phyloP scores from a whole-genome alignment of 92 coral and sea anemone genomes.

The Galaxea fascicularis region DNA sequence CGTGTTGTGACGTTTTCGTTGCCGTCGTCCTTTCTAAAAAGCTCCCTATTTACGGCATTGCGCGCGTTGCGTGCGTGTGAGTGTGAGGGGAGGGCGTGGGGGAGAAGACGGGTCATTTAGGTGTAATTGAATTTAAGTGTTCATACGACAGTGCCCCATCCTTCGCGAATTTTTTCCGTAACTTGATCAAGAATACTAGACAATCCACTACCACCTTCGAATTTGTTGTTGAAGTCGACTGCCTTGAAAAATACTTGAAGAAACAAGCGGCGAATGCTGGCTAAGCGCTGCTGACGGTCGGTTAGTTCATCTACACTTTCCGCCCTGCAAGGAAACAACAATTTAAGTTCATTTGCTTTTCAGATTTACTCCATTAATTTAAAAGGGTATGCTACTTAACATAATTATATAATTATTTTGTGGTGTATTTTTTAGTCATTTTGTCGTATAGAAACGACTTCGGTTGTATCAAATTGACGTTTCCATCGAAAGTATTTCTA shows the following conservation, averaged over 20 bases:
- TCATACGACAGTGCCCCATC: slow-evolving; percentile 88
- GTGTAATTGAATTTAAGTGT: not conserved
- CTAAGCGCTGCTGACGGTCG: slow-evolving; percentile 85
- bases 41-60: no score
- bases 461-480: no score
- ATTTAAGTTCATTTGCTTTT: not conserved
- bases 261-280: slow-evolving; percentile 81
- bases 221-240: slow-evolving; percentile 66
- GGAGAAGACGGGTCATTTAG: not conserved
- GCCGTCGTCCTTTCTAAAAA: no score
- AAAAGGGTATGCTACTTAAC: no score
- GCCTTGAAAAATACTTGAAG: slow-evolving; percentile 78
- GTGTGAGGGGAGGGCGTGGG: no score
- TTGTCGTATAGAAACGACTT: no score
- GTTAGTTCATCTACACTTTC: slow-evolving; percentile 63
- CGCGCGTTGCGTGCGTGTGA: no score
- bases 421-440: no score
- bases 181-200: slow-evolving; percentile 92
- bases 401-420: no score
- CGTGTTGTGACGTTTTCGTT: no score
- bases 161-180: slow-evolving; percentile 82
- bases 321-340: not conserved
- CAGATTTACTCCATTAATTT: not conserved
- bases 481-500: no score
- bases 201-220: slow-evolving; percentile 74